These are phyloP conservation scores for Zele albiditarsus DNA, from an alignment of 2,888 invertebrate species.

Conservation along the genomic window DNA sequence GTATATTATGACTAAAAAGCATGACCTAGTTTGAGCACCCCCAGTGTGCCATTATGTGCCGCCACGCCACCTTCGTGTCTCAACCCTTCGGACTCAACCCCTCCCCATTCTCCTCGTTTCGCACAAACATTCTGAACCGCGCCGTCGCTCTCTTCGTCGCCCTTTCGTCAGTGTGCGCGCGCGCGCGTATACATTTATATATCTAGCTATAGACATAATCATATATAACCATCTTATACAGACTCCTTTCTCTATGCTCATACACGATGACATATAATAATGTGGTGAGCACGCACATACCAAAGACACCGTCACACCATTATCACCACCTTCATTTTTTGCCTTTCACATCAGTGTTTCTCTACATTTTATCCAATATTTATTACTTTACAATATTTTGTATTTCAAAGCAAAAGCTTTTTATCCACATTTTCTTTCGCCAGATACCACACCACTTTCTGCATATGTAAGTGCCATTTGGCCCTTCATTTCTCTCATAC, in stretches of 20 bases:
- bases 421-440: neutral
- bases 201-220: neutral
- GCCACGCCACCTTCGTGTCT: conserved; percentile 41
- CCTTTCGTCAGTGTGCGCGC: conserved; percentile 28
- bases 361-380: neutral
- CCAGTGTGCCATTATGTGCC: conserved; percentile 48
- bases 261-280: neutral
- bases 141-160: conserved; percentile 26
- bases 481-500: neutral
- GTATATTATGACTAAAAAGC: conserved; percentile 38
- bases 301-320: neutral
- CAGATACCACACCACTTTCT: neutral
- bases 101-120: conserved; percentile 35
- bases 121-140: conserved; percentile 20
- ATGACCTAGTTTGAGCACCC: conserved; percentile 54
- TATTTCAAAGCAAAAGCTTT: no score
- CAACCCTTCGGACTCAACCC: conserved; percentile 34
- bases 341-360: neutral
- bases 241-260: neutral
- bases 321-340: neutral
- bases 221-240: neutral
- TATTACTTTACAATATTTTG: neutral
- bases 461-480: neutral
- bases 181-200: conserved; percentile 34
- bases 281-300: conserved; percentile 2